Base-by-base conservation (phyloP, 1,140 invertebrate genomes). In the Heterodera carotae region DNA sequence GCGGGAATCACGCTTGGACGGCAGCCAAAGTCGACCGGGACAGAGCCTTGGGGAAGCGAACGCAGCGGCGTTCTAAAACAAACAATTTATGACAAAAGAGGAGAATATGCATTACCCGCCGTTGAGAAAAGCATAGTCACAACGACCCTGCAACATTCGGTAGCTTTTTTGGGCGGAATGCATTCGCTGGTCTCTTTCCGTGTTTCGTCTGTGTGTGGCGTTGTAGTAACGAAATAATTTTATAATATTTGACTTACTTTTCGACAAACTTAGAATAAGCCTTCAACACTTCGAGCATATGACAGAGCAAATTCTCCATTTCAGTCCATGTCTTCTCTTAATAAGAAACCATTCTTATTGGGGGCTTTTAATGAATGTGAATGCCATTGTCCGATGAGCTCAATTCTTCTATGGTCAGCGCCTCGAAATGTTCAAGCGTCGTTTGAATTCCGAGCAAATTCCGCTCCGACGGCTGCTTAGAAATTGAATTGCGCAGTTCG, bases 241-340 rank as follows among this genome's bases (percentile, higher is more conserved):
- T n/a, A 8, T 72, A 53, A 71, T 7, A 39, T 39, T 39, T 39
- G 36, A 59, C 43, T 0, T 22, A 74, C 72, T n/a, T 74, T 25
- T 74, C 56, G 64, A 74, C n/a, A 12, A 64, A 74, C 31, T 74
- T 34, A 5, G 72, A 74, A n/a, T 74, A 74, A 31, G 64, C 39
- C 8, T 33, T 33, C 15, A 74, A 56, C 43, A 74, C 33, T n/a
- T 59, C 59, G 27, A n/a, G 27, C n/a, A 74, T 27, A 10, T 74
- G 72, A 25, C 53, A 6, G 53, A 36, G 39, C 64, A 64, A 18
- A 39, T 6, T 8, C 27, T 33, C 29, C 27, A 74, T 22, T 36
- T 56, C 1, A 22, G 29, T 6, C 70, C 53, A 66, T 56, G 5
- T 56, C 12, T 56, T 56, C 18, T 56, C 48, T 6, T 6, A 43